Evolutionary conservation across 2,888 invertebrate species (phyloP), one percentile per base, ranked within the genome.

Genomic region (Lymantria monacha): DNA sequence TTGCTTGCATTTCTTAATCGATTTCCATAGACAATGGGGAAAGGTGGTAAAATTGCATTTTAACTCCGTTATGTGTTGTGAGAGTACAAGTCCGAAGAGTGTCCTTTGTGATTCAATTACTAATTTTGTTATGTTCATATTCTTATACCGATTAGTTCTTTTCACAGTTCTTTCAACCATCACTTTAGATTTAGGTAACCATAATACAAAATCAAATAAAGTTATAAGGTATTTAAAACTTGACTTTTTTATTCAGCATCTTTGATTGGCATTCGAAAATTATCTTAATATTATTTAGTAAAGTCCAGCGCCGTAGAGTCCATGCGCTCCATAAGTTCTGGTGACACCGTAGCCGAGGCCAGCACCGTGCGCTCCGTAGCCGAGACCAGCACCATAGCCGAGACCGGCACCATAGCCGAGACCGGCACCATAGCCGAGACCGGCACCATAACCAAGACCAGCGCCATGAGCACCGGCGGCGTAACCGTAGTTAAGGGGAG

Each of bases 401-500:
- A 54, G 30, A 33, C 51, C 55, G 43, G 64, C 55, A 44, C 67
- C 41, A 14, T 41, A 41, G 41, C 14, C 41, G 9, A 9, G 9
- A 41, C 14, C 66, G 74, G 12, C 22, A 15, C 37, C 30, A 30
- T 11, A 9, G n/a, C 37, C 15, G 13, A 44, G 15, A 11, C 11
- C 42, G 15, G 15, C 47, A 37, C 37, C 40, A 13, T 40, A 40
- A 9, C 40, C 40, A 13, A 12, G 7, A 5, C 9, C n/a, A 12
- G 15, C 41, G n/a, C 12, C 38, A 12, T 12, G 12, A 12, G n/a
- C 38, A n/a, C 42, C 12, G 11, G 58, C 50, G 51, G 69, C 31
- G 71, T 72, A 46, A 8, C 70, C 69, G 53, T 70, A 64, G 12
- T 69, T 74, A 12, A 73, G 60, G 12, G 65, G 64, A 12, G 49